Conservation (phyloP, 2,888 invertebrate species). For the Drosophila buzzatii region DNA sequence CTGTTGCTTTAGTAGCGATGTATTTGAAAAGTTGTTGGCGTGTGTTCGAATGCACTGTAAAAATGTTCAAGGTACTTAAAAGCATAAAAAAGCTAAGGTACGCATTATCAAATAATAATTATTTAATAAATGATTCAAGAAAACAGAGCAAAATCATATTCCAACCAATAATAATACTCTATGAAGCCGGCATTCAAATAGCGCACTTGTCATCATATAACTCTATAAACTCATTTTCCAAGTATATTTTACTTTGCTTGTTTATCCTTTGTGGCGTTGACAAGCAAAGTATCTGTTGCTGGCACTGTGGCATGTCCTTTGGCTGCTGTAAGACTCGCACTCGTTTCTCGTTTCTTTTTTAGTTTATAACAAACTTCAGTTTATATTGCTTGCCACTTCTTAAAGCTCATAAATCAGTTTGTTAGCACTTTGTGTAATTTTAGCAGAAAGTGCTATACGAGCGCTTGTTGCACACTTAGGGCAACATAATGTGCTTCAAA, state of each 20-base stretch:
- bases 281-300: slow-evolving; percentile 15
- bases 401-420: slow-evolving; percentile 38
- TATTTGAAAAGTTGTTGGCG: slow-evolving; percentile 32
- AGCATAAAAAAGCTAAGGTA: no score
- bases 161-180: background rate
- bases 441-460: slow-evolving; percentile 40
- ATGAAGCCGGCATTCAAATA: background rate
- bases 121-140: background rate
- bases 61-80: background rate
- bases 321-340: slow-evolving; percentile 11
- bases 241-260: slow-evolving; percentile 26
- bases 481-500: slow-evolving; percentile 31
- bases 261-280: slow-evolving; percentile 29
- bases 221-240: background rate
- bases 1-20: slow-evolving; percentile 60
- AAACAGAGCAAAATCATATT: background rate
- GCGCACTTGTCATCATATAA: background rate
- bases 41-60: slow-evolving; percentile 47
- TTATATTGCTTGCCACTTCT: slow-evolving; percentile 26
- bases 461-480: slow-evolving; percentile 73
- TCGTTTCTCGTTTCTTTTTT: slow-evolving; percentile 33
- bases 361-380: slow-evolving; percentile 71
- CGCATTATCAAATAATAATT: background rate
- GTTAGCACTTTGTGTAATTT: slow-evolving; percentile 58
- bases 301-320: slow-evolving; percentile 29